Conservation (phyloP, 2,113 vertebrate species). For the Equus quagga region DNA sequence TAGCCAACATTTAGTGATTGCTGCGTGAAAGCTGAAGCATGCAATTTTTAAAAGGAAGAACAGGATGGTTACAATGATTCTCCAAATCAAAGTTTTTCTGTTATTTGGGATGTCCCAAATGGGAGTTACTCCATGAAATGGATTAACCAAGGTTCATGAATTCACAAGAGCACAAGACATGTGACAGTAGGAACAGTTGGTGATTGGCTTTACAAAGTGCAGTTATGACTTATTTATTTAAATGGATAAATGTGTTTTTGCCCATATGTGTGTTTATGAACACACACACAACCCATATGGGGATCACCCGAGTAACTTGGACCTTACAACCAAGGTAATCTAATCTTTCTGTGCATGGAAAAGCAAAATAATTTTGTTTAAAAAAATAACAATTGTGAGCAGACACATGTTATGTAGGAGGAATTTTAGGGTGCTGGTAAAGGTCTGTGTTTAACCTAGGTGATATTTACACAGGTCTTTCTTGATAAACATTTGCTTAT, state of each 20-base stretch:
- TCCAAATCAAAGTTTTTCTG: neutral
- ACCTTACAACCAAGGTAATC: neutral
- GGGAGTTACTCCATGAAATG: too few relatives aligned
- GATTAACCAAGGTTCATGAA: neutral
- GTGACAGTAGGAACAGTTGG: neutral
- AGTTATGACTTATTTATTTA: neutral
- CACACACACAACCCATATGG: too few relatives aligned
- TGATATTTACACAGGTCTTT: neutral
- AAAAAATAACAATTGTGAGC: neutral
- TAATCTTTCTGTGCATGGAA: neutral
- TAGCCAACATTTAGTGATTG: neutral
- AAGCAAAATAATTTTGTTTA: slow-evolving; percentile 4
- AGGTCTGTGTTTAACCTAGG: neutral
- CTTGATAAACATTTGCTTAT: neutral
- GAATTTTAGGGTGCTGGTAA: neutral
- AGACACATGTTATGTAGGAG: neutral
- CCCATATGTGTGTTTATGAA: neutral
- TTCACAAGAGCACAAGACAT: neutral
- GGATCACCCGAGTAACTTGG: neutral
- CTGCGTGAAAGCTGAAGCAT: neutral
- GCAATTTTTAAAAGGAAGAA: neutral
- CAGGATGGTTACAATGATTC: neutral
- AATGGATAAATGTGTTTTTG: neutral
- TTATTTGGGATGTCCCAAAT: neutral
- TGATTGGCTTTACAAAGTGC: neutral